Evolutionary conservation across 2,113 vertebrate species (phyloP).

Genomic region (Helogale parvula): DNA sequence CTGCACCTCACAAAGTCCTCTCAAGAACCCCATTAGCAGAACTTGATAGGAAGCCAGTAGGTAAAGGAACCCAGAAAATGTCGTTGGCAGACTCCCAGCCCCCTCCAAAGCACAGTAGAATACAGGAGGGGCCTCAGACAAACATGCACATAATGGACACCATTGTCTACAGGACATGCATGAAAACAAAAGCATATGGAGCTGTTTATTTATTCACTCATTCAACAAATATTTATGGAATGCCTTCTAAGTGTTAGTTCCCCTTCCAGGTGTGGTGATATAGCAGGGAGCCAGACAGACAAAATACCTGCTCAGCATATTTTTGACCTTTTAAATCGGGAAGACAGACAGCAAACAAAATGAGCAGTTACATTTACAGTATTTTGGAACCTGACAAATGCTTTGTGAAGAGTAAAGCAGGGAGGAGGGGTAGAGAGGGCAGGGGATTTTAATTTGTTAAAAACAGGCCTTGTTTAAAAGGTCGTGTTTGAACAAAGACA

Average conservation of each 20-base stretch:
- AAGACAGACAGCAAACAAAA: background rate
- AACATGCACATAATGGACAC: background rate
- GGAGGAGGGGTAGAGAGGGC: background rate
- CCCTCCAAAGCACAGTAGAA: background rate
- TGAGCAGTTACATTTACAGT: background rate
- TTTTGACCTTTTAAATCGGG: conserved; percentile 10
- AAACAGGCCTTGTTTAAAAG: background rate
- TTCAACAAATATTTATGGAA: conserved; percentile 2
- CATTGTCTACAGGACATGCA: background rate
- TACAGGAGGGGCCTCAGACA: conserved; percentile 7
- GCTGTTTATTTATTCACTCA: conserved; percentile 15
- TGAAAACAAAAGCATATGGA: conserved; percentile 10
- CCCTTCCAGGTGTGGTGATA: background rate
- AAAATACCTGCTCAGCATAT: background rate
- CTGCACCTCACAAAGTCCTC: background rate
- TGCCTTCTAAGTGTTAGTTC: background rate
- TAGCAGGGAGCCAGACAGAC: background rate
- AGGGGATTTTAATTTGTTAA: background rate
- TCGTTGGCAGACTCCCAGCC: background rate
- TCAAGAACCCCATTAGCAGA: background rate
- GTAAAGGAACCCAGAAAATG: background rate
- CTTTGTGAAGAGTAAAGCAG: background rate
- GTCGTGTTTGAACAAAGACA: background rate
- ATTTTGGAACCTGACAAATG: background rate
- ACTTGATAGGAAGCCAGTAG: conserved; percentile 21